Base-by-base conservation (phyloP, 1,140 invertebrate species). In the Bicyclus anynana region DNA sequence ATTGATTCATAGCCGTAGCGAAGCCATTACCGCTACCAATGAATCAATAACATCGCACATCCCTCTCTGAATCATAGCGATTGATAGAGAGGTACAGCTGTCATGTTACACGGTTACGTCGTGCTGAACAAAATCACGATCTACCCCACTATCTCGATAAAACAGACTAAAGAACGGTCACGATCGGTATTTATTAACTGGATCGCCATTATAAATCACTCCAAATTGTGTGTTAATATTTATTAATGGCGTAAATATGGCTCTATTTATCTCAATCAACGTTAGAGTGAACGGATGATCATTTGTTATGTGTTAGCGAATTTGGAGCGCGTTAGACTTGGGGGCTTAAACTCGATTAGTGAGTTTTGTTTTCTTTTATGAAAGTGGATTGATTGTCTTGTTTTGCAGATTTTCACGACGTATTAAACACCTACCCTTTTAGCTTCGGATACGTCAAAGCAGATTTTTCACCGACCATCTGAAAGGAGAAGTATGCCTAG, bases 161-260 rank as follows among this genome's bases (percentile, higher is more conserved):
- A 75, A 62, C 52, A 55, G 46, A 33, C 56, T 46, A 46, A 63
- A 59, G 55, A 64, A 52, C 47, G 62, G 75, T 86, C 83, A 86
- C 83, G 83, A 83, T 55, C 72, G 58, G 64, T 65, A 74, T 84
- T 80, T 86, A 82, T 82, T 76, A 80, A 68, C 67, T 50, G 58
- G 65, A 67, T 67, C 53, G 60, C 68, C 54, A 62, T 74, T 77
- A 77, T 85, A 82, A 79, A 85, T 78, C 77, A 76, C 67, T 66
- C 71, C 56, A 64, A 63, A 64, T 74, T 63, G 65, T 63, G 67
- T 68, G 65, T 69, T 73, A 77, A 78, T 80, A 77, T 79, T 73
- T 79, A 74, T 77, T 77, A 71, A 63, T 72, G 74, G 65, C 68
- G 61, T 62, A 63, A 72, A 64, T 74, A 40, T 53, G 55, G 53